Conservation (phyloP, 2,797 vertebrate species). For the Syngnathus rostellatus region DNA sequence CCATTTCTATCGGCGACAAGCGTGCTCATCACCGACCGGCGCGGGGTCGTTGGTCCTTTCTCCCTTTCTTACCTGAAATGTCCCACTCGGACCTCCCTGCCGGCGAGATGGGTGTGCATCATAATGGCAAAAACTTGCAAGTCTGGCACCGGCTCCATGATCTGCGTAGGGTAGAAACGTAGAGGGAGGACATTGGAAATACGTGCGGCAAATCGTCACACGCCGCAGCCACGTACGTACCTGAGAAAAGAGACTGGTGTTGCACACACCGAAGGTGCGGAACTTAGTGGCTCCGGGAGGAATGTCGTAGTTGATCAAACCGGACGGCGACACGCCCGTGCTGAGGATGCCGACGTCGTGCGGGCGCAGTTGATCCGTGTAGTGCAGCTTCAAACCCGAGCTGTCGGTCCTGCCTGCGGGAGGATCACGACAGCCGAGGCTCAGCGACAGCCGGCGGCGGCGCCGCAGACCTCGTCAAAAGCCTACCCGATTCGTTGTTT, state of each 20-base stretch:
- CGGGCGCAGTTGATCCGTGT: constrained; percentile 47
- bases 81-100: constrained; percentile 56
- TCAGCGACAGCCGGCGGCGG: too few relatives aligned
- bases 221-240: constrained; percentile 30
- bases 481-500: constrained; percentile 25
- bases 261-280: constrained; percentile 55
- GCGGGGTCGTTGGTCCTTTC: background rate
- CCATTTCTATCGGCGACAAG: constrained; percentile 38
- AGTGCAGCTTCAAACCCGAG: constrained; percentile 61
- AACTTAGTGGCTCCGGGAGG: constrained; percentile 59
- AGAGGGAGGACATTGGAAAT: constrained; percentile 25
- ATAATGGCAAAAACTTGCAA: constrained; percentile 52
- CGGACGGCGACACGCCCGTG: constrained; percentile 28
- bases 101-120: constrained; percentile 64
- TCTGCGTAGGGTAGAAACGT: background rate
- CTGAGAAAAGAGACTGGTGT: constrained; percentile 50
- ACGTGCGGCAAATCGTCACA: background rate
- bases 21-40: background rate
- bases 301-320: constrained; percentile 21
- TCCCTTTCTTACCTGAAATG: constrained; percentile 53
- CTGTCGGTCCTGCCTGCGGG: constrained; percentile 53
- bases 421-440: too few relatives aligned
- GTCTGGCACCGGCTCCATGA: constrained; percentile 27
- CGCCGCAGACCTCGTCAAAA: too few relatives aligned
- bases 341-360: constrained; percentile 48